Base-by-base conservation (phyloP, 2,888 invertebrate genomes). In the Ferrisia virgata region DNA sequence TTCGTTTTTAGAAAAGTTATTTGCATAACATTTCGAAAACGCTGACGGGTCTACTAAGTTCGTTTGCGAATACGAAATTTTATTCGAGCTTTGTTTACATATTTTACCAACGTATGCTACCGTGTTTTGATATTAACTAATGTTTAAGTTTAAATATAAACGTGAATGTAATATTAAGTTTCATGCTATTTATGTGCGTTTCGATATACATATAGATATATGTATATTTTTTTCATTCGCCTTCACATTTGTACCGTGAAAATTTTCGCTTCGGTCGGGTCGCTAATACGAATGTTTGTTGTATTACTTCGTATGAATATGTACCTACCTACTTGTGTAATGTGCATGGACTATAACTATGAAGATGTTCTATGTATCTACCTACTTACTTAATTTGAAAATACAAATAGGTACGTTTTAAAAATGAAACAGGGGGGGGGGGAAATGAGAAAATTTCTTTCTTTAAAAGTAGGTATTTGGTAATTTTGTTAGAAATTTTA, bases 41-140 rank as follows among this genome's bases (percentile, higher is more conserved):
- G 72, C 72, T 76, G 33, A 36, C 72, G 72, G 72, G 36, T 33
- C 72, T 36, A 15, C n/a, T n/a, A 18, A 36, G 72, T 76, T 76
- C 36, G 72, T 76, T 76, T 33, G 72, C 36, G 22, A 76, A 76
- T 18, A 25, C 36, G 36, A 76, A 76, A 76, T 76, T 76, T 76
- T 76, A 76, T 76, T 76, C 36, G 69, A 0, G 53, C 72, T 76
- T 76, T 76, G 72, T 76, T 76, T 76, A 76, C 72, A 76, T 76
- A 76, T 76, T 76, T 76, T 76, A 76, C 28, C 72, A 76, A 18
- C 72, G 33, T 76, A 36, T 76, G 72, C 72, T 36, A 36, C 72
- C 72, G 72, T 76, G 36, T 76, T 76, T 36, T 36, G 72, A 76
- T 76, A 76, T 76, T 76, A 76, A 76, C 72, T 76, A 76, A 76